Evolutionary conservation across 2,113 vertebrate species (phyloP), one percentile per base, ranked within the genome.

Genomic region (Epinephelus moara): DNA sequence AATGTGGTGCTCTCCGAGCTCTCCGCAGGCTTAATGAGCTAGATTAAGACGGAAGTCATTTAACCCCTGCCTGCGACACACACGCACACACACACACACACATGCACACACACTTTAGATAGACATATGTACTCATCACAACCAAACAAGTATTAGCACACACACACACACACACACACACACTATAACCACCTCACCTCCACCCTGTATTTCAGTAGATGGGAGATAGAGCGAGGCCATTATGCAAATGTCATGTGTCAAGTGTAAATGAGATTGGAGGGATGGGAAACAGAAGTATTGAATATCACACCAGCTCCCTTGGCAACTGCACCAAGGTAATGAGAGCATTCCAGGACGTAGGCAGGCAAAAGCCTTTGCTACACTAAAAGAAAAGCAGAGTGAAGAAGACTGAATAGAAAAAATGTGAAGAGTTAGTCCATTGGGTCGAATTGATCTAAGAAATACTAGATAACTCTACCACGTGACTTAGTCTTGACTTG

Each of bases 161-260:
- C 62, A 69, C 73, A 55, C 75, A 42, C 53, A 64, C 15, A 45
- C 45, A 74, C 61, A 37, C 55, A 33, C 68, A 52, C 68, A 59
- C 82, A 80, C 25, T 4, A n/a, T 27, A 85, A 73, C 68, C 68
- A 27, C 72, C 74, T 81, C 61, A 78, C 75, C 62, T 80, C 62
- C 85, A 85, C 55, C 75, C 57, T 78, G 78, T 68, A 64, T 91
- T 87, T 86, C 80, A 80, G 57, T 57, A 85, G 86, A 86, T 88
- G 68, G 82, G 73, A 91, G 92, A 94, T 78, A 88, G 86, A 88
- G 90, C 68, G 71, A 80, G 88, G 81, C 90, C 89, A 91, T 91
- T 93, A 94, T 93, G 93, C 92, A 91, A 94, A 94, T 94, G 92
- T 89, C 89, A 94, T 88, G 93, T 95, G 93, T 95, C 92, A 93